phyloP scores from a whole-genome alignment of 2,888 invertebrate species.

The Agrilus biguttatus region DNA sequence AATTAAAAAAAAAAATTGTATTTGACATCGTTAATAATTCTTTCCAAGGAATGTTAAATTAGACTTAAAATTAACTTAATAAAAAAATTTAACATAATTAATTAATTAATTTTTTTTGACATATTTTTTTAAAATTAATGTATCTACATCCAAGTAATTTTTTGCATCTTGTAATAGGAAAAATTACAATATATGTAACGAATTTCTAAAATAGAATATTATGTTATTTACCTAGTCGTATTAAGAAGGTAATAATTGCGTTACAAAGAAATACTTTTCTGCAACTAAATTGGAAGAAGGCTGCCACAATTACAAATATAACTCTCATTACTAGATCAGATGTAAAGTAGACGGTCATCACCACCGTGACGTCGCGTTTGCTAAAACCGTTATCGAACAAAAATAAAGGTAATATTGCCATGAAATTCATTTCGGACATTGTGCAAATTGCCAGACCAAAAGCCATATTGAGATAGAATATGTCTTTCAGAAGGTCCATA shows the following conservation, averaged over 20 bases:
- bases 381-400: slow-evolving; percentile 42
- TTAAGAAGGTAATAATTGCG: slow-evolving; percentile 48
- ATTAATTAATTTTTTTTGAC: no score
- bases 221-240: slow-evolving; percentile 45
- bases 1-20: no score
- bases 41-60: no score
- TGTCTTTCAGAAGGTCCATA: slow-evolving; percentile 45
- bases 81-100: no score
- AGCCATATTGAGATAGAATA: slow-evolving; percentile 51
- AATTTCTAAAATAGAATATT: background rate
- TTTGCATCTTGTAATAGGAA: no score
- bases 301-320: slow-evolving; percentile 44
- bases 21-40: no score
- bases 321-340: slow-evolving; percentile 54
- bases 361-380: slow-evolving; percentile 45
- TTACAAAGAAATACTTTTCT: slow-evolving; percentile 50
- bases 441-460: slow-evolving; percentile 53
- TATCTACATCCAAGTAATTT: no score
- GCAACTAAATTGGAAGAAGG: slow-evolving; percentile 45
- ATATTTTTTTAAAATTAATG: no score
- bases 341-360: slow-evolving; percentile 54
- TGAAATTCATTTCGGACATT: slow-evolving; percentile 55
- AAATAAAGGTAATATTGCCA: slow-evolving; percentile 51
- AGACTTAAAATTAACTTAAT: no score
- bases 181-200: no score